Base-by-base conservation (phyloP, 2,797 vertebrate genomes). In the Sebastes diaconus region DNA sequence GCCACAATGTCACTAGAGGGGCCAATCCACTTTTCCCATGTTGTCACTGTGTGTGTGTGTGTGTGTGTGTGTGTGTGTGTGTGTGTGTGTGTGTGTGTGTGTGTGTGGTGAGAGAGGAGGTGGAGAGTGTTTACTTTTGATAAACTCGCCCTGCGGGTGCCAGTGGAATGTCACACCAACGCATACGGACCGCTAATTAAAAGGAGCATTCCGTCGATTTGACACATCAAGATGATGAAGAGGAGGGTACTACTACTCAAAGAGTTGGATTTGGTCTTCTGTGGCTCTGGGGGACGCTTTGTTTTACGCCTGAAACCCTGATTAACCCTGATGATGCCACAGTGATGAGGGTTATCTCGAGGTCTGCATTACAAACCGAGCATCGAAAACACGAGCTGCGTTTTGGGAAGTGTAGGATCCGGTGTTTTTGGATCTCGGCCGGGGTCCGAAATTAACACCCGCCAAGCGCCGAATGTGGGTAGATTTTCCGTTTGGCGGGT, bases 1-100 rank as follows among this genome's bases (percentile, higher is more conserved):
- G 79, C 68, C 70, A 69, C 78, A 86, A 86, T 88, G 90, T 91
- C 90, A 92, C 59, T 30, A 34, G 29, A 78, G 83, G 59, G 84
- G 70, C 83, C 85, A 79, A 85, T 86, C 76, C 55, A 76, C 73
- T 84, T 69, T 85, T 83, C 73, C 81, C 73, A 74, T 70, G 67
- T 65, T 58, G 64, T 65, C 34, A 50, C 55, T 58, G 66, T 67
- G 20, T 61, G 50, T 67, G 27, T 46, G 8, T 42, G 50, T 11
- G 59, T 69, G 42, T n/a, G 27, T 6, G 24, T 14, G 39, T 67
- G 39, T 60, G 72, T 25, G 52, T 34, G 59, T 6, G 55, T 11
- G 61, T 24, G 60, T 11, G 39, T 42, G 39, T n/a, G 55, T 34
- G 39, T 4, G 36, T 12, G 36, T 39, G 36, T 39, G 36, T 11